These are phyloP conservation scores for Anthrax anthrax DNA, from an alignment of 2,888 invertebrate genomes.

Conservation along the genomic window DNA sequence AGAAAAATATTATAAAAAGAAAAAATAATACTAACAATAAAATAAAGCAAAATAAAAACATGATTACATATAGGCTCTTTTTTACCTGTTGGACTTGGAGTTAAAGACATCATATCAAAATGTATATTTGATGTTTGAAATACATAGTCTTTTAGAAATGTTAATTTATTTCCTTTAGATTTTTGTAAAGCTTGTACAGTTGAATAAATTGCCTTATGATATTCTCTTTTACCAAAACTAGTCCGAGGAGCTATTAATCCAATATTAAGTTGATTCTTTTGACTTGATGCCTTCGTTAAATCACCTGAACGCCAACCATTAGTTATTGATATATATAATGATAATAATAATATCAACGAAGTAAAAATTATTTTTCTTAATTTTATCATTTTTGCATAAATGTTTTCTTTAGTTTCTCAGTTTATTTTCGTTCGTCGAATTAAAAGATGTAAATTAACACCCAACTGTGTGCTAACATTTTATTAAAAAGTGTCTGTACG, in stretches of 20 bases:
- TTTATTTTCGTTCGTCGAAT: too few relatives aligned
- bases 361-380: too few relatives aligned
- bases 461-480: too few relatives aligned
- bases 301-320: constrained; percentile 4
- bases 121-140: constrained; percentile 49
- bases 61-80: constrained; percentile 7
- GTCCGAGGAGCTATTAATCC: constrained; percentile 35
- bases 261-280: constrained; percentile 27
- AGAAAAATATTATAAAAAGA: too few relatives aligned
- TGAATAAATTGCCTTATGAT: constrained; percentile 47
- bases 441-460: too few relatives aligned
- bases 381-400: too few relatives aligned
- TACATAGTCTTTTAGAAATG: constrained; percentile 47
- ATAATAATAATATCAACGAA: too few relatives aligned
- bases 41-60: too few relatives aligned
- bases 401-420: too few relatives aligned
- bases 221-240: constrained; percentile 44
- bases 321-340: background rate
- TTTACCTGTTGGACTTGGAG: constrained; percentile 62
- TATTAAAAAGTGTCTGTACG: too few relatives aligned
- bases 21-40: too few relatives aligned
- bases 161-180: constrained; percentile 41
- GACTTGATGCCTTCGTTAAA: background rate
- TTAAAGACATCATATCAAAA: constrained; percentile 51
- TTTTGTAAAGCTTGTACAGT: constrained; percentile 45